phyloP scores from a whole-genome alignment of 35 echinoderm and acorn worm genomes.

The Ophioderma brevispina region DNA sequence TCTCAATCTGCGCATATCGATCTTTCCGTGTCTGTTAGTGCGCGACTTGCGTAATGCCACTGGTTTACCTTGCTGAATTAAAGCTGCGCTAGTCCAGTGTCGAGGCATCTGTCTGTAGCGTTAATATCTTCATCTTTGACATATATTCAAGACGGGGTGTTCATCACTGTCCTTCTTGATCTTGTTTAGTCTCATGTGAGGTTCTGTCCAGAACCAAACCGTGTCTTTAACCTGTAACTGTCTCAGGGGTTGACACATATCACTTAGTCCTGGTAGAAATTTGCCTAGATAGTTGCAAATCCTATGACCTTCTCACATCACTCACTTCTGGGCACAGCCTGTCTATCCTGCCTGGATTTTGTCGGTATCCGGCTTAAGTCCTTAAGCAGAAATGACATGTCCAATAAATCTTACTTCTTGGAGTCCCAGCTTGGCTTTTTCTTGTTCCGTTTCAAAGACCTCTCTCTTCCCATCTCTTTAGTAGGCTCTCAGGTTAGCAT shows the following conservation, averaged over 20 bases:
- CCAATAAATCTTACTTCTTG: conserved; percentile 13
- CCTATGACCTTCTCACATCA: conserved; percentile 29
- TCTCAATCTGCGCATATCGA: conserved; percentile 42
- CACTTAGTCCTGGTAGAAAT: conserved; percentile 39
- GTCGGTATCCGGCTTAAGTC: conserved; percentile 27
- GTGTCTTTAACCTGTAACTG: background rate
- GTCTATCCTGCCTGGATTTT: conserved; percentile 41
- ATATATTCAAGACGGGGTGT: conserved; percentile 26
- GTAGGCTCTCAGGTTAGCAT: conserved; percentile 27
- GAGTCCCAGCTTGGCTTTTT: conserved; percentile 7
- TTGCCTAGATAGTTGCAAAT: conserved; percentile 43
- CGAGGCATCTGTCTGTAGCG: conserved; percentile 44
- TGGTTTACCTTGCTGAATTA: conserved; percentile 55
- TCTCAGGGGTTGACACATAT: conserved; percentile 24
- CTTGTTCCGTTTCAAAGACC: conserved; percentile 33
- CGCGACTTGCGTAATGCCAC: conserved; percentile 54
- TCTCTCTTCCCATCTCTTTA: conserved; percentile 51
- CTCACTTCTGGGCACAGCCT: conserved; percentile 21
- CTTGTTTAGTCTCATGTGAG: conserved; percentile 18
- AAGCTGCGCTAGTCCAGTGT: conserved; percentile 39
- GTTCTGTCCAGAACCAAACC: background rate
- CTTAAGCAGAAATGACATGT: conserved; percentile 15
- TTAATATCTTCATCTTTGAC: conserved; percentile 15
- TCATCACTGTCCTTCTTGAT: background rate
- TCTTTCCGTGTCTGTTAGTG: conserved; percentile 57